Base-by-base conservation (phyloP, 2,888 invertebrate species). In the Timema cristinae region DNA sequence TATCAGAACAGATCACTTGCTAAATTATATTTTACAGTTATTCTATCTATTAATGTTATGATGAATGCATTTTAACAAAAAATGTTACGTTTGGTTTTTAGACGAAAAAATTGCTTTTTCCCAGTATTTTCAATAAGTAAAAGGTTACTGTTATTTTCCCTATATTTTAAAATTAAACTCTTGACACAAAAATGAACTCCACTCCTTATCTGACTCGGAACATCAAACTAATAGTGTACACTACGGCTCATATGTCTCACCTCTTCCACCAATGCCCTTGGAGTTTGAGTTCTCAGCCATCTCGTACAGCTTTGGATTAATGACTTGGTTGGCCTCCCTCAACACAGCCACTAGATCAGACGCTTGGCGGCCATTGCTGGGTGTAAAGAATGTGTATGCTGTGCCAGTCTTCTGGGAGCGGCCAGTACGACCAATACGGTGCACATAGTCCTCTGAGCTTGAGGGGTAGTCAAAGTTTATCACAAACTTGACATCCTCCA, bases 401-500 rank as follows among this genome's bases (percentile, higher is more conserved):
- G 97, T 97, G 78, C 96, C 97, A 61, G 94, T 95, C 79, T 94
- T 92, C 80, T 93, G 92, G 50, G 94, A 93, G 72, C 98, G 90
- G 67, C 96, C 98, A 51, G 98, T 98, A 77, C 98, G 91, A 50
- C 98, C 98, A 81, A 98, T 98, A 76, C 98, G 91, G 82, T 96
- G 95, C 32, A 98, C 96, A 84, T 98, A 98, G 84, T 98, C 98
- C 85, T 98, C 98, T 5, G 96, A 96, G 83, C 94, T 95, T 81
- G 94, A 94, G 72, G 98, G 98, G 84, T 97, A 98, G 85, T 98
- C 98, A 87, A 93, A 97, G 88, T 98, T 98, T 86, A 98, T 96
- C 80, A 98, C 98, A 88, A 95, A 97, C 87, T 97, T 97, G 82
- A 98, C 97, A 86, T 98, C 98, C 83, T 97, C 96, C 83, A 98